Evolutionary conservation across 2,888 invertebrate species (phyloP).

Genomic region (Tetrapedia diversipes): DNA sequence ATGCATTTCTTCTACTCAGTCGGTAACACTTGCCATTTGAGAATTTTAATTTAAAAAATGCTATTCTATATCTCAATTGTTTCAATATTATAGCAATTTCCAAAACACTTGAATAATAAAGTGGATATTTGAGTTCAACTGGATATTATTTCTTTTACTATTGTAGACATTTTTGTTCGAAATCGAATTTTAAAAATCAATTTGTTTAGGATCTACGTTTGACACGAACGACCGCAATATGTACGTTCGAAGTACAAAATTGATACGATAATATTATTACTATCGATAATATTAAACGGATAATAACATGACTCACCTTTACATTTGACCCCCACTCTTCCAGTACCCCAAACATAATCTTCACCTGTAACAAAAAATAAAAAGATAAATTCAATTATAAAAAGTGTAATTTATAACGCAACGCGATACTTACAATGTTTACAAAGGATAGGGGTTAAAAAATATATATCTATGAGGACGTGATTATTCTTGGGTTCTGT

Average conservation of each 20-base stretch:
- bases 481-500: slow-evolving; percentile 79
- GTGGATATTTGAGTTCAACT: too few relatives aligned
- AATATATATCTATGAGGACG: slow-evolving; percentile 83
- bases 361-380: slow-evolving; percentile 83
- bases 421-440: slow-evolving; percentile 84
- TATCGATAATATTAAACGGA: too few relatives aligned
- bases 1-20: slow-evolving; percentile 9
- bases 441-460: slow-evolving; percentile 84
- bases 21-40: neutral
- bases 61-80: slow-evolving; percentile 3
- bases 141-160: neutral
- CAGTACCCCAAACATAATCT: slow-evolving; percentile 87
- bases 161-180: neutral
- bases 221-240: slow-evolving; percentile 29
- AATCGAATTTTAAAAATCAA: neutral
- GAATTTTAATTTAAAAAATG: neutral
- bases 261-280: neutral
- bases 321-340: slow-evolving; percentile 85
- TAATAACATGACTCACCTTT: slow-evolving; percentile 83
- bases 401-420: neutral
- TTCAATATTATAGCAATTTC: neutral
- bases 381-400: slow-evolving; percentile 5
- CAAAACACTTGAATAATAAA: too few relatives aligned
- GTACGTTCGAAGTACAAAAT: neutral
- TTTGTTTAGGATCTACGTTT: slow-evolving; percentile 17